A percentile compares a stretch with the other conserved stretches of the same genome.
phyloP scores from a whole-genome alignment of 1,140 invertebrate genomes.

The Choristoneura fumiferana region DNA sequence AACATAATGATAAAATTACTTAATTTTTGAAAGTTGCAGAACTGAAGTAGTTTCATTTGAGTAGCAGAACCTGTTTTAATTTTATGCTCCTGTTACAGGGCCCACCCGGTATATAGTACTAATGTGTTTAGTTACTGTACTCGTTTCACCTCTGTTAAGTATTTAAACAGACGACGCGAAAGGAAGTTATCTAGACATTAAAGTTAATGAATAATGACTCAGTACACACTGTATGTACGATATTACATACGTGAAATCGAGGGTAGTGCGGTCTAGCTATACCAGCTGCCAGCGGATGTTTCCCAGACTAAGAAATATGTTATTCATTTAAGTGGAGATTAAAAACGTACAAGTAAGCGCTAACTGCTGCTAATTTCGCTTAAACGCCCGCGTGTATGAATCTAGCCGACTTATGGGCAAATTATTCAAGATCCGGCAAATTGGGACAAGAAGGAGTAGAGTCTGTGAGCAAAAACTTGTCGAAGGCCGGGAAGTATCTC shows the following conservation, averaged over 20 bases:
- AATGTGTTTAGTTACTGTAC: no score
- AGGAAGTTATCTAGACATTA: slow-evolving; percentile 11
- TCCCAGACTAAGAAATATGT: slow-evolving; percentile 45
- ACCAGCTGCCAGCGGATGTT: slow-evolving; percentile 38
- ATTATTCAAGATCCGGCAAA: slow-evolving; percentile 38
- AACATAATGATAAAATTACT: no score
- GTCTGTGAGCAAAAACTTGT: slow-evolving; percentile 11
- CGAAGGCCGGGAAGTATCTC: neutral
- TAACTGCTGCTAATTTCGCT: slow-evolving; percentile 48
- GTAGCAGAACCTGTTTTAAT: no score
- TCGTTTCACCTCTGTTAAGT: no score
- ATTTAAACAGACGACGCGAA: no score
- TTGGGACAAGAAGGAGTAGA: slow-evolving; percentile 27
- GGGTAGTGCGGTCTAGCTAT: slow-evolving; percentile 20
- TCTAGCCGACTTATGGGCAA: slow-evolving; percentile 32
- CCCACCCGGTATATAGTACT: no score
- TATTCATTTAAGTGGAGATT: slow-evolving; percentile 45
- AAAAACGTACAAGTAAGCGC: slow-evolving; percentile 40
- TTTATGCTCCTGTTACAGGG: no score
- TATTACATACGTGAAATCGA: neutral
- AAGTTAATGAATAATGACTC: slow-evolving; percentile 14
- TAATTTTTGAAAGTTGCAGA: no score
- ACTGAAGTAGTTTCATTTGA: no score
- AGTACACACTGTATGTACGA: neutral
- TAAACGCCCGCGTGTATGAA: slow-evolving; percentile 28